Evolutionary conservation across 1,140 invertebrate genomes (phyloP).

Genomic region (Zaprionus ornatus): DNA sequence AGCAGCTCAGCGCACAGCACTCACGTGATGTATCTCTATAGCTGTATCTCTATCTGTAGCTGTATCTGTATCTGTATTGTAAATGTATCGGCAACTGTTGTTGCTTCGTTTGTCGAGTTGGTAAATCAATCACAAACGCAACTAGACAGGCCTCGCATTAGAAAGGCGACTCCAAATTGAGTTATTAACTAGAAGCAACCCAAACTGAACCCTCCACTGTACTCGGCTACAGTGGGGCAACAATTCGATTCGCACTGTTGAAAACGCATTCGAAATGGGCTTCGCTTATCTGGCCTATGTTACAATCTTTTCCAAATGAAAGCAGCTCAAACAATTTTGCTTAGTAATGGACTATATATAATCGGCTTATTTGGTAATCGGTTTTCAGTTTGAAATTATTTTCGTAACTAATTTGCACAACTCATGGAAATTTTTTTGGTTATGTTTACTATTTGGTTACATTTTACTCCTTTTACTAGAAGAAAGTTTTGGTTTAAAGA

Average conservation of each 20-base stretch:
- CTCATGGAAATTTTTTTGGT: background rate
- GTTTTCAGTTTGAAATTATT: background rate
- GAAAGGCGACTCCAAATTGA: conserved; percentile 6
- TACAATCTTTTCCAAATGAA: background rate
- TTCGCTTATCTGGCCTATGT: background rate
- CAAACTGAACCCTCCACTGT: background rate
- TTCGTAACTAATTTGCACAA: background rate
- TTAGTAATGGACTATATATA: conserved; percentile 1
- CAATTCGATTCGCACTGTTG: background rate
- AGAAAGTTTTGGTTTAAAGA: too few relatives aligned
- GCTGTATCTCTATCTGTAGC: background rate
- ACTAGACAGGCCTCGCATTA: conserved; percentile 1
- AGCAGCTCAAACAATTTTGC: background rate
- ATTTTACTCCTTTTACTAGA: too few relatives aligned
- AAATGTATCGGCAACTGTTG: background rate
- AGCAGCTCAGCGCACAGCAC: background rate
- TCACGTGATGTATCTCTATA: background rate
- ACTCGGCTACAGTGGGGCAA: conserved; percentile 1
- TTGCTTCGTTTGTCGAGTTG: background rate
- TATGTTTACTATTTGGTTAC: too few relatives aligned
- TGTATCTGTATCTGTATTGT: background rate
- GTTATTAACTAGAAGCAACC: conserved; percentile 5
- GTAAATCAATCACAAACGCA: conserved; percentile 1
- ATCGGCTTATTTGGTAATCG: background rate
- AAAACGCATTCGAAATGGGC: background rate